Percentiles rank a stretch among this genome's conserved stretches.
These are phyloP conservation scores for Mormyrus proboscirostris DNA, from an alignment of 2,797 vertebrate species.

Conservation along the genomic window DNA sequence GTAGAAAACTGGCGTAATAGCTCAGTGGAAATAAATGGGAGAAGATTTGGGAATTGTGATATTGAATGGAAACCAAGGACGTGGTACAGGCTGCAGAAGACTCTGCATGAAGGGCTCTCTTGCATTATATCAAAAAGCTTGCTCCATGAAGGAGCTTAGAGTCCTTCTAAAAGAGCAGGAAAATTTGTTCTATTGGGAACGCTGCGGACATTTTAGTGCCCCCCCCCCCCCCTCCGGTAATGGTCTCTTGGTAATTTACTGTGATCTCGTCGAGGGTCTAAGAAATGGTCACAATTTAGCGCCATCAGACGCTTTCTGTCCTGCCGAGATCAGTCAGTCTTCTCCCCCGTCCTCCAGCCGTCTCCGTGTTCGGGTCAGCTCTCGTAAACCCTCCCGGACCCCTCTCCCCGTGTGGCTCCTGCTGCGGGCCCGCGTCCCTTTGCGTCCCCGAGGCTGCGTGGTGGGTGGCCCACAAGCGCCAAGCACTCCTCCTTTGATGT, in stretches of 20 bases:
- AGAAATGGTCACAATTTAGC: neutral
- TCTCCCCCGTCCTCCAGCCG: neutral
- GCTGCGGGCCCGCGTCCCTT: neutral
- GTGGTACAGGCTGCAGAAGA: neutral
- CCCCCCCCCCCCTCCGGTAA: neutral
- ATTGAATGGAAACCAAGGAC: neutral
- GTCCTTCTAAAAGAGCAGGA: neutral
- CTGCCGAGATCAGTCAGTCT: neutral
- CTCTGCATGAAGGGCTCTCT: neutral
- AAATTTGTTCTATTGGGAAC: neutral
- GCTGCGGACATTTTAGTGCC: neutral
- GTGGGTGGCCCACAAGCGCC: neutral
- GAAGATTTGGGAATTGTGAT: slow-evolving; percentile 1
- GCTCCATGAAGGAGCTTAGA: neutral
- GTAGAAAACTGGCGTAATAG: neutral
- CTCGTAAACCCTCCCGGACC: neutral
- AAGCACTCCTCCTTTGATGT: neutral
- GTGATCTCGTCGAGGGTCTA: neutral
- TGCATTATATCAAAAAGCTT: neutral
- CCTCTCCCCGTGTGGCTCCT: neutral
- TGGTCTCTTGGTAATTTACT: neutral
- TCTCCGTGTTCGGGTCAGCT: neutral
- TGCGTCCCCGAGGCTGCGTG: neutral
- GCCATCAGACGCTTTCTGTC: neutral
- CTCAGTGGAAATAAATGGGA: neutral